Evolutionary conservation across 2,113 vertebrate genomes (phyloP), one percentile per base, ranked within the genome.

Genomic region (Ginglymostoma cirratum): DNA sequence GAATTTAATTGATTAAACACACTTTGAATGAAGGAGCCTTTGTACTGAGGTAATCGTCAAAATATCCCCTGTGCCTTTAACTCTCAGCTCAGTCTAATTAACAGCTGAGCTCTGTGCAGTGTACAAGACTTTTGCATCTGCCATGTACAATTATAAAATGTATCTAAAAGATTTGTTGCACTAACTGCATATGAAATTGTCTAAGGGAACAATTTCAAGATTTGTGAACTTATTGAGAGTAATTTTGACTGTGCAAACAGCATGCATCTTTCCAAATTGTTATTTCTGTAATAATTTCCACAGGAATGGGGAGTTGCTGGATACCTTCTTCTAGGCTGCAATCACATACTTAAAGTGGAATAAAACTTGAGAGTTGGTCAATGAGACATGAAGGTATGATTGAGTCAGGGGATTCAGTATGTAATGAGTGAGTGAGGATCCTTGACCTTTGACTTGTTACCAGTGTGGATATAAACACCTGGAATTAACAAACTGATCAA

Each of bases 21-120:
- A 19, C 10, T 92, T 66, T 92, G 89, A 67, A 93, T 66, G 89
- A 93, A 38, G 61, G 23, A 21, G 61, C 89, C 61, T 66, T 93
- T 93, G 89, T n/a, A 93, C 89, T 93, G 55, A 66, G 89, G 66
- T 93, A 66, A 93, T 38, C 38, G 67, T 21, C 89, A 66, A 93
- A 66, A 67, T 93, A 67, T 93, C 89, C n/a, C 34, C 38, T 23
- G 34, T 92, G 87, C 23, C 89, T 65, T 93, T 76, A 23, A 66
- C 7, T 66, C 38, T 66, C 65, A 66, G n/a, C 66, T 38, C 55
- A 93, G 2, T 21, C 19, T 65, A 93, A 93, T 38, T 93, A 61
- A 23, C 61, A 66, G n/a, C 34, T 83, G 78, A 83, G 38, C 80
- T 83, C 80, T 19, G 5, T 45, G 80, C 38, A 21, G 15, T 83